Conservation (phyloP, 2,888 invertebrate genomes). For the Autographa pulchrina region DNA sequence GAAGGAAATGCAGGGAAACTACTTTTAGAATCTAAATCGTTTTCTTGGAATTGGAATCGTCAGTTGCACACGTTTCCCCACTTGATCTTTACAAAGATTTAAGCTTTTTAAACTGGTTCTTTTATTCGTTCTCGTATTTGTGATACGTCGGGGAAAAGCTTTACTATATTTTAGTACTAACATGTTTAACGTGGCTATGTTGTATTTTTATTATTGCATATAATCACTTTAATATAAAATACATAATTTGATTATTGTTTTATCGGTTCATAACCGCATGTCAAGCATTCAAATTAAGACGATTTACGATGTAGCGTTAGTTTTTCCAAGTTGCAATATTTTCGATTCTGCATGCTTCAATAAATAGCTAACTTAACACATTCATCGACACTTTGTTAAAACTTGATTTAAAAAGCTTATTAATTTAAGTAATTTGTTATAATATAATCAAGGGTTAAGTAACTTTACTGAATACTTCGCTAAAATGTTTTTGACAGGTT, state of each 20-base stretch:
- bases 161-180: not conserved
- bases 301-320: too few species aligned
- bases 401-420: too few species aligned
- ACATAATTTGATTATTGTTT: not conserved
- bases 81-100: slow-evolving; percentile 23
- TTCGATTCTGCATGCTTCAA: not conserved
- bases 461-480: not conserved
- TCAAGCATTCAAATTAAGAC: not conserved
- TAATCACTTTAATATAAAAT: too few species aligned
- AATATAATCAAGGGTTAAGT: not conserved
- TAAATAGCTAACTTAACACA: not conserved
- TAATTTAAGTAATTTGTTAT: not conserved
- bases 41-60: slow-evolving; percentile 8
- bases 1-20: not conserved
- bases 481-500: not conserved
- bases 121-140: not conserved
- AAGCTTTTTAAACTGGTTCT: not conserved
- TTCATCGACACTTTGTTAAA: too few species aligned
- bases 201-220: too few species aligned
- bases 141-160: not conserved
- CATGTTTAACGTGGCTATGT: too few species aligned
- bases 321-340: too few species aligned
- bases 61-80: slow-evolving; percentile 27
- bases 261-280: not conserved
- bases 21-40: slow-evolving; percentile 10